Percentiles rank a stretch among this genome's conserved stretches.
Evolutionary conservation across 2,888 invertebrate species (phyloP).

Genomic region (Cosmia trapezina): DNA sequence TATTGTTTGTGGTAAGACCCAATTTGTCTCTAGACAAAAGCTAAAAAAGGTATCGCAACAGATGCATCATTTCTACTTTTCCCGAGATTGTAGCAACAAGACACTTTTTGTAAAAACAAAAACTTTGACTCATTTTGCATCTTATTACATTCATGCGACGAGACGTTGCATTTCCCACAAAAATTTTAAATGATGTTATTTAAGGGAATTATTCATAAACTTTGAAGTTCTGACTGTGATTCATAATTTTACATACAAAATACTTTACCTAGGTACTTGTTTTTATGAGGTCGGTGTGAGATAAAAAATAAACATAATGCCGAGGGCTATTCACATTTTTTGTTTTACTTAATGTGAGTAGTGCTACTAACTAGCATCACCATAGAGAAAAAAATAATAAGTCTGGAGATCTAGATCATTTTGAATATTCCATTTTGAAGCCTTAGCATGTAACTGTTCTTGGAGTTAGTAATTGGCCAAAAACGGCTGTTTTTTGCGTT

Average conservation of each 20-base stretch:
- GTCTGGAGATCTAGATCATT: no score
- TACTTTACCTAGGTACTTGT: slow-evolving; percentile 43
- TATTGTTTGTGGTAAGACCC: no score
- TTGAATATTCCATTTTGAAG: no score
- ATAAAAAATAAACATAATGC: slow-evolving; percentile 24
- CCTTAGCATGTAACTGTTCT: no score
- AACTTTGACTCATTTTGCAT: slow-evolving; percentile 44
- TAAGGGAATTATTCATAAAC: slow-evolving; percentile 55
- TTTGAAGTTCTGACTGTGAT: slow-evolving; percentile 35
- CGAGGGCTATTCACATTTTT: slow-evolving; percentile 2
- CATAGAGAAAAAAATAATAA: no score
- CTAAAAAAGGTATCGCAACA: not conserved
- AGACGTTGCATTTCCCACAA: slow-evolving; percentile 41
- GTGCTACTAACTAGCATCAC: no score
- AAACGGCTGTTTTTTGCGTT: no score
- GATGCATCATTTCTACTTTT: not conserved
- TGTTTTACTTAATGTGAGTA: not conserved
- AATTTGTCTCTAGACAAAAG: not conserved
- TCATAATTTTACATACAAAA: slow-evolving; percentile 56
- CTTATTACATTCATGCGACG: slow-evolving; percentile 48
- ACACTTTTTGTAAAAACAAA: slow-evolving; percentile 28
- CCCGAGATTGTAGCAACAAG: not conserved
- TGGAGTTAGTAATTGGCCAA: no score
- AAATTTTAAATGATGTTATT: slow-evolving; percentile 48
- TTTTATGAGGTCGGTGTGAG: slow-evolving; percentile 33